Conservation (phyloP, 2,888 invertebrate genomes). For the Cylindroiulus punctatus region DNA sequence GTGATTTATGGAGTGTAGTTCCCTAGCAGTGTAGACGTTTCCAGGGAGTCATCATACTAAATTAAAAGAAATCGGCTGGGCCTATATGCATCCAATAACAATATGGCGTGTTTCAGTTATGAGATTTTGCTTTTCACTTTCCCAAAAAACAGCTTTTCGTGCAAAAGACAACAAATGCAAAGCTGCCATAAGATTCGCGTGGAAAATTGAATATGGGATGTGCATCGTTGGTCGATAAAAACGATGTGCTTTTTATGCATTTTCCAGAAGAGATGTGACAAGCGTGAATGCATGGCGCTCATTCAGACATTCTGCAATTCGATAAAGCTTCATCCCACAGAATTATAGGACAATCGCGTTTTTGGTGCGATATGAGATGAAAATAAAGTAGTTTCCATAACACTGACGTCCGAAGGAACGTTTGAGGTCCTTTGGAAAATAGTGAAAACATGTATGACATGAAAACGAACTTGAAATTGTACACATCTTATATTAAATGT, state of each 20-base stretch:
- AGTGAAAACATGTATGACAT: too few relatives aligned
- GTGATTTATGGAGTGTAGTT: slow-evolving; percentile 51
- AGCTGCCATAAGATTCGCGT: not conserved
- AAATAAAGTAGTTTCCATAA: too few relatives aligned
- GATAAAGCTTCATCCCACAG: not conserved
- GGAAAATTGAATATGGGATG: slow-evolving; percentile 42
- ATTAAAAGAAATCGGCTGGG: slow-evolving; percentile 52
- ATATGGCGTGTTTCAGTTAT: slow-evolving; percentile 30
- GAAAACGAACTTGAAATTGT: too few relatives aligned
- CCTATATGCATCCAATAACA: slow-evolving; percentile 45
- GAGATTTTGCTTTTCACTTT: slow-evolving; percentile 40
- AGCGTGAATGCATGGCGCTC: slow-evolving; percentile 2
- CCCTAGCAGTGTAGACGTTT: slow-evolving; percentile 48
- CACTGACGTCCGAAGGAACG: too few relatives aligned
- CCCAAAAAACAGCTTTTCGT: slow-evolving; percentile 14
- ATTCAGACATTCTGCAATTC: not conserved
- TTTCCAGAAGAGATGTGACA: not conserved
- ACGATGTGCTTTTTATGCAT: slow-evolving; percentile 40
- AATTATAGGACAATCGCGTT: too few relatives aligned
- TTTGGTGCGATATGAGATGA: too few relatives aligned
- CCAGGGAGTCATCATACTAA: slow-evolving; percentile 54
- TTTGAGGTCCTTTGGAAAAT: too few relatives aligned
- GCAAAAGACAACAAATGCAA: slow-evolving; percentile 43
- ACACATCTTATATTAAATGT: too few relatives aligned
- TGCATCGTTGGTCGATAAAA: slow-evolving; percentile 39